Evolutionary conservation across 2,797 vertebrate genomes (phyloP).

Genomic region (Triplophysa yarkandensis): DNA sequence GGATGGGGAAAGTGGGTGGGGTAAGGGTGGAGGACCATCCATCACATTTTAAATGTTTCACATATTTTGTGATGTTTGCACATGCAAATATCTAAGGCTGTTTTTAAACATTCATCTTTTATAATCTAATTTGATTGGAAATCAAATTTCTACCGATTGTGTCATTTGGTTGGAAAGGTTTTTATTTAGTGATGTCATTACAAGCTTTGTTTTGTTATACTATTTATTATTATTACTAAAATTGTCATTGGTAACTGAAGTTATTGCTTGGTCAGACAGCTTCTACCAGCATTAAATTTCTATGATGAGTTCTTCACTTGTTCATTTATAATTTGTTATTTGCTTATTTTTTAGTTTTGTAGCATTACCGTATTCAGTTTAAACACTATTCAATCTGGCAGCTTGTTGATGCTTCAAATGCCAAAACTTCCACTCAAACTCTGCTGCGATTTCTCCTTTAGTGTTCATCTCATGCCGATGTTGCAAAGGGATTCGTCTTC

Average conservation of each 20-base stretch:
- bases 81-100: constrained; percentile 7
- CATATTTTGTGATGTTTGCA: not conserved
- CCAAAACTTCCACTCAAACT: constrained; percentile 50
- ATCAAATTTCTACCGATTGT: constrained; percentile 16
- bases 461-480: constrained; percentile 53
- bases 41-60: not conserved
- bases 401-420: constrained; percentile 54
- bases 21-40: not conserved
- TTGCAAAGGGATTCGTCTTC: constrained; percentile 43
- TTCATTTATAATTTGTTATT: not conserved
- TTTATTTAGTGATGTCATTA: constrained; percentile 43
- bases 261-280: constrained; percentile 37
- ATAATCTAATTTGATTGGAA: constrained; percentile 24
- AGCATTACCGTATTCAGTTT: not conserved
- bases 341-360: not conserved
- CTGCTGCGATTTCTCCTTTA: constrained; percentile 36
- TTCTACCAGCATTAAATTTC: constrained; percentile 17
- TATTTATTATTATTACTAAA: constrained; percentile 63
- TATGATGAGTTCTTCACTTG: not conserved
- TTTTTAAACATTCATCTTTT: constrained; percentile 33
- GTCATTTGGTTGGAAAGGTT: constrained; percentile 16
- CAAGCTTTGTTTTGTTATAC: constrained; percentile 54
- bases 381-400: constrained; percentile 53
- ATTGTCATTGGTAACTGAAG: constrained; percentile 37
- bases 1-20: constrained; percentile 7